Percentiles rank a stretch among this genome's conserved stretches.
phyloP scores from a whole-genome alignment of 2,888 invertebrate species.

The Saturnia pavonia region DNA sequence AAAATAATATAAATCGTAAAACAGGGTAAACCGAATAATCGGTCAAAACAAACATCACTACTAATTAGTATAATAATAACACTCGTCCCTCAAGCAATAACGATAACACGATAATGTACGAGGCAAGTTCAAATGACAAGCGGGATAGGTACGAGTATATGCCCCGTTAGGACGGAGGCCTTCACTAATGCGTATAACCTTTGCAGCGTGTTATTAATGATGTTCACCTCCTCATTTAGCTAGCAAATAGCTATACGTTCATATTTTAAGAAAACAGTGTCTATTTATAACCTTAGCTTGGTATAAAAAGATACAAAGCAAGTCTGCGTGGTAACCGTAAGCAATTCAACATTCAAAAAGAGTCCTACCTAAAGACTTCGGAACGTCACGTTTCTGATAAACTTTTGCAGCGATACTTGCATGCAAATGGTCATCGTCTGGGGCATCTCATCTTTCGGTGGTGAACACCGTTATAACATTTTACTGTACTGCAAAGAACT shows the following conservation, averaged over 20 bases:
- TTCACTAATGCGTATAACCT: constrained; percentile 2
- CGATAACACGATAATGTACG: constrained; percentile 14
- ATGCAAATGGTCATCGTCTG: too few relatives aligned
- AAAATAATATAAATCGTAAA: background rate
- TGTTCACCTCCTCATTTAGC: background rate
- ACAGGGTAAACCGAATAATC: background rate
- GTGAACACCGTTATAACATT: too few relatives aligned
- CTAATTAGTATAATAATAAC: constrained; percentile 26
- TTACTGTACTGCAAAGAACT: too few relatives aligned
- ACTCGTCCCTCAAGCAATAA: constrained; percentile 19
- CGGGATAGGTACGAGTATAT: background rate
- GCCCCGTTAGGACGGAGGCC: background rate
- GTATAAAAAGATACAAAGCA: too few relatives aligned
- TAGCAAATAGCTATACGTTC: background rate
- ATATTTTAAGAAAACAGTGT: background rate
- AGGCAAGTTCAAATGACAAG: constrained; percentile 12
- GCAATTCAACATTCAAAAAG: too few relatives aligned
- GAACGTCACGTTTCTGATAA: too few relatives aligned
- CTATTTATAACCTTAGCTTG: background rate
- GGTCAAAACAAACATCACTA: constrained; percentile 4
- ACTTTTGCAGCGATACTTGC: too few relatives aligned
- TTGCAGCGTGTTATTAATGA: constrained; percentile 5
- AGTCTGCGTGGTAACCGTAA: too few relatives aligned
- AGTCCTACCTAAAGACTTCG: too few relatives aligned
- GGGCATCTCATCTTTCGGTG: too few relatives aligned